These are phyloP conservation scores for Styela plicata DNA, from an alignment of 23 tunicate species.

Conservation along the genomic window DNA sequence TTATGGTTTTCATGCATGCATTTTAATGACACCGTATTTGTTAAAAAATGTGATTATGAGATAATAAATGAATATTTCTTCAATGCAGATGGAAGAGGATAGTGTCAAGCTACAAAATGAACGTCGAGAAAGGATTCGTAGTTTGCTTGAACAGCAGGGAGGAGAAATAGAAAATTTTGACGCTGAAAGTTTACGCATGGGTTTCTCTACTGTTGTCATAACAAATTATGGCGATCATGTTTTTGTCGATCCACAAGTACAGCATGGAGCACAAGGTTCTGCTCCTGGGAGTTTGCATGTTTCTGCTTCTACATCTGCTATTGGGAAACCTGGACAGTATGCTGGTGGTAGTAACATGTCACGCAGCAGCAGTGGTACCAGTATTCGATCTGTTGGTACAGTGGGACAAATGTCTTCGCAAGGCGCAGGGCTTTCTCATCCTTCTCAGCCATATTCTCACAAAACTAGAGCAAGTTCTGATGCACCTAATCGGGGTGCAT, in stretches of 20 bases:
- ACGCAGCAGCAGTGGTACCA: slow-evolving; percentile 88
- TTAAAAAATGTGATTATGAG: background rate
- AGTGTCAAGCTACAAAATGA: slow-evolving; percentile 59
- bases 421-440: slow-evolving; percentile 15
- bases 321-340: slow-evolving; percentile 18
- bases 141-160: slow-evolving; percentile 77
- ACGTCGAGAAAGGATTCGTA: slow-evolving; percentile 70
- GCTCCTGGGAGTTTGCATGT: slow-evolving; percentile 39
- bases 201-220: slow-evolving; percentile 91
- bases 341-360: slow-evolving; percentile 36
- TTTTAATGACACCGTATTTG: too few relatives aligned
- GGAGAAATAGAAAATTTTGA: slow-evolving; percentile 80
- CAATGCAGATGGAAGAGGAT: slow-evolving; percentile 80
- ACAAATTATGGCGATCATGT: slow-evolving; percentile 95
- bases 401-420: background rate
- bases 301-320: slow-evolving; percentile 88
- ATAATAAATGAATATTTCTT: background rate
- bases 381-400: slow-evolving; percentile 34
- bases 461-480: slow-evolving; percentile 66
- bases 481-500: slow-evolving; percentile 20
- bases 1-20: too few relatives aligned
- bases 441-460: slow-evolving; percentile 49
- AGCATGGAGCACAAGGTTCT: background rate
- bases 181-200: slow-evolving; percentile 79
- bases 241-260: slow-evolving; percentile 60